Base-by-base conservation (phyloP, 2,888 invertebrate genomes). In the Entomobrya multifasciata region DNA sequence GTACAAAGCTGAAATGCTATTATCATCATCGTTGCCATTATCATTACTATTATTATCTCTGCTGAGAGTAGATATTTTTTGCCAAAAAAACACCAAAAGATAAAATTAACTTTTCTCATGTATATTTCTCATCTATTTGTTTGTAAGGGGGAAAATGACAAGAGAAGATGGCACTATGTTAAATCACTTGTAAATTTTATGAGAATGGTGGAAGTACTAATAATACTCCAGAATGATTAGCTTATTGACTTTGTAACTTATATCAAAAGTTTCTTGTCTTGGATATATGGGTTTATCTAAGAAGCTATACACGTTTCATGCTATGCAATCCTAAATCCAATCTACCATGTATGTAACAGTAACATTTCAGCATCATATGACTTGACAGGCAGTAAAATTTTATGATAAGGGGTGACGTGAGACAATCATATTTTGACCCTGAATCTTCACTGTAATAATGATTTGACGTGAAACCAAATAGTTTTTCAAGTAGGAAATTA, bases 161-260 rank as follows among this genome's bases (percentile, higher is more conserved):
- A 30, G 72, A 5, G 17, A 17, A 44, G 17, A 11, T 11, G 44
- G 20, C 17, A 27, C 6, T 27, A n/a, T 27, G 79, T 52, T 79
- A 65, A 79, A 79, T 79, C 30, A 79, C 79, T 79, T 65, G 65
- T 79, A 49, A 79, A 79, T 79, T 62, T 79, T 79, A 79, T 65
- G 22, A 36, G 79, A 49, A 15, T 77, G 6, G 77, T 17, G 20
- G n/a, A 36, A 62, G 17, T 25, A 4, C 22, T 49, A 25, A 52
- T 36, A 47, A 67, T 67, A 44, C 36, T n/a, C 36, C 4, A 36
- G 36, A 36, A 36, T 36, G 52, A 52, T 20, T 57, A 57, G 65
- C 60, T 25, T 27, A 25, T 30, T 30, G 65, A 4, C 17, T 65
- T 30, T 60, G 25, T 30, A 25, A 22, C 25, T 27, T 17, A 5